A percentile compares a stretch with the other conserved stretches of the same genome.
phyloP scores from a whole-genome alignment of 2,113 vertebrate genomes.

The Sorex araneus region DNA sequence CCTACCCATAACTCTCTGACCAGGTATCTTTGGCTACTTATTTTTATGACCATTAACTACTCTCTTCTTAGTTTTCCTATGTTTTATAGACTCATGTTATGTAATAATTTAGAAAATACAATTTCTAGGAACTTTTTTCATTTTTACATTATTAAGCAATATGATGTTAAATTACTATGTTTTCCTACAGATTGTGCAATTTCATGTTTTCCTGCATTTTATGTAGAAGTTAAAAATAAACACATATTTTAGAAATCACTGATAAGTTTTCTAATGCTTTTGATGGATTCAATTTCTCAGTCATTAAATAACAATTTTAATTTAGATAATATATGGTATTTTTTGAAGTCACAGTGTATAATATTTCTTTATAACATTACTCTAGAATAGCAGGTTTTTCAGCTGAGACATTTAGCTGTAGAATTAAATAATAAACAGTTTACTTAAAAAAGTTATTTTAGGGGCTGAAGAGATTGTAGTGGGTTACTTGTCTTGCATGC shows the following conservation, averaged over 20 bases:
- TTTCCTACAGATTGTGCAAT: neutral
- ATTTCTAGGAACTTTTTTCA: neutral
- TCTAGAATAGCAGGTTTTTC: neutral
- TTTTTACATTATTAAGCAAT: neutral
- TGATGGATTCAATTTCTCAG: neutral
- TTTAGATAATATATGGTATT: neutral
- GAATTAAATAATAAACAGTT: neutral
- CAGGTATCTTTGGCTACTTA: too few relatives aligned
- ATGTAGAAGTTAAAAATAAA: neutral
- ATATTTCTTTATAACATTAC: neutral
- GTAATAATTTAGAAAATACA: neutral
- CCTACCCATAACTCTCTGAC: too few relatives aligned
- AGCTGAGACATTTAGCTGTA: neutral
- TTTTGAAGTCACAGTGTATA: slow-evolving; percentile 48
- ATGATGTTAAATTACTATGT: neutral
- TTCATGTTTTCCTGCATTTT: neutral
- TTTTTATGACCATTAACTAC: too few relatives aligned
- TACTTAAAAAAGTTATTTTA: slow-evolving; percentile 10
- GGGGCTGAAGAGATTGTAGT: too few relatives aligned
- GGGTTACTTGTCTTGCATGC: too few relatives aligned
- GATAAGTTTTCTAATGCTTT: neutral
- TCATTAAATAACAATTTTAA: slow-evolving; percentile 31
- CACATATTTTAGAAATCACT: slow-evolving; percentile 25
- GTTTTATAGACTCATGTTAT: neutral
- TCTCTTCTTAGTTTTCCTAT: neutral